Base-by-base conservation (phyloP, 2,113 vertebrate genomes). In the Oreochromis spilurus region DNA sequence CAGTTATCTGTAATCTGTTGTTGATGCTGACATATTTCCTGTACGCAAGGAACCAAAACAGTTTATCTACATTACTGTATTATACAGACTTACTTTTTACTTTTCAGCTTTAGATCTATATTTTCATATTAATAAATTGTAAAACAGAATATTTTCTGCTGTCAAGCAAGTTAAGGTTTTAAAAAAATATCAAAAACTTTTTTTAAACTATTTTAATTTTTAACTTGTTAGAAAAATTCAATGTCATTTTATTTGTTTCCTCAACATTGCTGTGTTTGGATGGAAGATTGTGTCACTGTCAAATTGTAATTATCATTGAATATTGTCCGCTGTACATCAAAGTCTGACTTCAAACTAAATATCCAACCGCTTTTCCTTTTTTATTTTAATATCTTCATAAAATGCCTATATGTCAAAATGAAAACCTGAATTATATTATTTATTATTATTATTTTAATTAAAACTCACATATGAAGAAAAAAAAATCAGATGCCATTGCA, bases 1-100 rank as follows among this genome's bases (percentile, higher is more conserved):
- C 3, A 31, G 24, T 48, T 75, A 75, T 75, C 67, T 72, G 67
- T 43, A 16, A 70, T 70, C 67, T 72, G 21, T 48, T 75, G 40
- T 26, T 75, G 24, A 75, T 17, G 24, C 67, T 48, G 43, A 75
- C 24, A 48, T 0, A 7, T 75, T 75, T 75, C 43, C 43, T 75
- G 9, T 48, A 19, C 10, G 1, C 9, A 26, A 2, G 45, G 43
- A 1, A 48, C 14, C 24, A 17, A 75, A 75, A 48, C 9, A 7
- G 43, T 36, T 19, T 75, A 5, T 50, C 24, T 48, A 3, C 43
- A 50, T 29, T 17, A 75, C 9, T 77, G 9, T 50, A 77, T 50
- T 77, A 50, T 12, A 5, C 43, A 77, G 6, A 0, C 26, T 8
- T 31, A 29, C 24, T 2, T 75, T 48, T 53, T 10, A 53, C 16